Conservation (phyloP, 2,113 vertebrate genomes). For the Electrona antarctica region DNA sequence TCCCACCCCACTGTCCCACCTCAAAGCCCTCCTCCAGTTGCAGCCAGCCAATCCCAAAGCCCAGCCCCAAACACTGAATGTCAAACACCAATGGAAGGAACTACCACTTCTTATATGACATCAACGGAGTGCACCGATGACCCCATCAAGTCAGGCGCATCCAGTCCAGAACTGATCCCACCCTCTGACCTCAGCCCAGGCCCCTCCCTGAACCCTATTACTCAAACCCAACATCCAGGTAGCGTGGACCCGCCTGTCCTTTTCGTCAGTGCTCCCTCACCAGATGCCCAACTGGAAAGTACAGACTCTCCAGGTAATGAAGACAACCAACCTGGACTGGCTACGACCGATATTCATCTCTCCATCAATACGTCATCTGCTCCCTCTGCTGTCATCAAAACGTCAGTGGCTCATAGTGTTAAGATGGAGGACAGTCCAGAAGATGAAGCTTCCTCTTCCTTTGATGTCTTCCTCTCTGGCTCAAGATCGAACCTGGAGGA, state of each 20-base stretch:
- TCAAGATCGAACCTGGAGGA: conserved; percentile 65
- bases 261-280: conserved; percentile 56
- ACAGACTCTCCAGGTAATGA: conserved; percentile 26
- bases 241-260: conserved; percentile 70
- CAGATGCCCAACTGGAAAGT: conserved; percentile 34
- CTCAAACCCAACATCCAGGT: conserved; percentile 50
- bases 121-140: conserved; percentile 42
- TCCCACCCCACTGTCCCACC: conserved; percentile 30
- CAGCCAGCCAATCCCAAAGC: conserved; percentile 38
- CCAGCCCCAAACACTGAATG: conserved; percentile 45
- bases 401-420: conserved; percentile 28
- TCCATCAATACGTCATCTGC: conserved; percentile 41
- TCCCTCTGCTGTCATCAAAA: conserved; percentile 56
- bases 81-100: conserved; percentile 31
- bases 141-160: conserved; percentile 50
- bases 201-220: conserved; percentile 58
- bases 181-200: conserved; percentile 73
- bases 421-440: conserved; percentile 43
- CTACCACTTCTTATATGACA: conserved; percentile 31
- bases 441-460: conserved; percentile 52
- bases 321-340: conserved; percentile 50
- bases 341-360: conserved; percentile 6
- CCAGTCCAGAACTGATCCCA: conserved; percentile 68
- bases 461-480: conserved; percentile 44
- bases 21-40: conserved; percentile 42